phyloP scores from a whole-genome alignment of 2,113 vertebrate genomes.

The Paraplagusia blochii region DNA sequence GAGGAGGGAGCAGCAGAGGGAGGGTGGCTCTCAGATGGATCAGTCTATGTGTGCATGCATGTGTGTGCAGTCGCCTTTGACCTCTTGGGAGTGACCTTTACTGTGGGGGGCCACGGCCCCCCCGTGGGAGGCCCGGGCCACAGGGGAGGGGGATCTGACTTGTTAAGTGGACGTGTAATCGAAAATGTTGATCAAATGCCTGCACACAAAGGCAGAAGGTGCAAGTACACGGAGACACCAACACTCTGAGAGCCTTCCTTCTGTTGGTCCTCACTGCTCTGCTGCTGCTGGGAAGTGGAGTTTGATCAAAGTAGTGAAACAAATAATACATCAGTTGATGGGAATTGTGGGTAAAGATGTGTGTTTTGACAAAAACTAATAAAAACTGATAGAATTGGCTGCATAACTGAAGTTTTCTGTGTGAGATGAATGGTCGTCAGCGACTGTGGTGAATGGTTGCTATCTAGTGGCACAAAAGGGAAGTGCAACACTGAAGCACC shows the following conservation, averaged over 20 bases:
- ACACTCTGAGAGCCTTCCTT: constrained; percentile 46
- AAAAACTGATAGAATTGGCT: constrained; percentile 69
- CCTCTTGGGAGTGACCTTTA: constrained; percentile 64
- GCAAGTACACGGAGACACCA: constrained; percentile 8
- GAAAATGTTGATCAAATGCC: constrained; percentile 68
- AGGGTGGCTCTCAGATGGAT: constrained; percentile 45
- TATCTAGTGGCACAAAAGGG: constrained; percentile 45
- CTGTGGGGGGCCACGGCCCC: constrained; percentile 30
- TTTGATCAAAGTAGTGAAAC: constrained; percentile 60
- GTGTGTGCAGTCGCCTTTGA: constrained; percentile 52
- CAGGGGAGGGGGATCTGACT: constrained; percentile 45
- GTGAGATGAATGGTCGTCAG: constrained; percentile 2
- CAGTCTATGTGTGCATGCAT: constrained; percentile 33
- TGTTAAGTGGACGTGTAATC: constrained; percentile 69
- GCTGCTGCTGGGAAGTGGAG: constrained; percentile 57
- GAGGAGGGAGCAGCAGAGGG: constrained; percentile 42
- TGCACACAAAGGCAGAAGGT: constrained; percentile 14
- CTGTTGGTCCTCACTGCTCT: constrained; percentile 53
- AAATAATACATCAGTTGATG: constrained; percentile 64
- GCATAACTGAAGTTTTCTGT: constrained; percentile 22
- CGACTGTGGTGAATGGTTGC: constrained; percentile 22
- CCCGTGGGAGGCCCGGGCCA: constrained; percentile 27
- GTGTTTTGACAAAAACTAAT: constrained; percentile 76
- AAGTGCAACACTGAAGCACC: no score
- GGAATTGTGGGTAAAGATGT: constrained; percentile 69